Evolutionary conservation across 2,888 invertebrate species (phyloP), one percentile per base, ranked within the genome.

Genomic region (Melinopterus prodromus): DNA sequence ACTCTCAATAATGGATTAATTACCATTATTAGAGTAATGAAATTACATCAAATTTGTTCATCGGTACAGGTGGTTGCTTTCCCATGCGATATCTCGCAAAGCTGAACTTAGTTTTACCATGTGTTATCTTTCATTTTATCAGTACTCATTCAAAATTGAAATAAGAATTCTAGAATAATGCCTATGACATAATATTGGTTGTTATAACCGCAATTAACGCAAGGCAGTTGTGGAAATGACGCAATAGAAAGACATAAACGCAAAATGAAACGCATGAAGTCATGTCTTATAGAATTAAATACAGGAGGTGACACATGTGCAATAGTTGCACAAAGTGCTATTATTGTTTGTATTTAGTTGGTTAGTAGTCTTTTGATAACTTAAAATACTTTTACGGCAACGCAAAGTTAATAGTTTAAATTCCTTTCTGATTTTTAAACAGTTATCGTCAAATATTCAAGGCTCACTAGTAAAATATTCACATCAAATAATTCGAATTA

Each of bases 241-340:
- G 53, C 12, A 53, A 53, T 53, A 53, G 9, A 53, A 53, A 1
- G 53, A 53, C 53, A 53, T 53, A 53, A 53, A 53, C 53, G 12
- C 53, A 53, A 53, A 53, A 53, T 53, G 53, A 53, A 53, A 53
- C 53, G 53, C 53, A 53, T 53, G 53, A 53, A 53, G 53, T 53
- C 53, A 53, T 53, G 7, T 53, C 53, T 53, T 53, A 12, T 6
- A 4, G 7, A 53, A 53, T 53, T 53, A 53, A 53, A 53, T 12
- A 53, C 53, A 53, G 12, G 7, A 53, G 53, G 53, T 53, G 53
- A 53, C 53, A 53, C 53, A 53, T 53, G 9, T 53, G 53, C 53
- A 53, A 9, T 12, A 53, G 26, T 26, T 26, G 26, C 26, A 26
- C 26, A 53, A 12, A 53, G 53, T 53, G 12, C 53, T 53, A 53